Evolutionary conservation across 2,113 vertebrate species (phyloP).

Genomic region (Petroica traversi): DNA sequence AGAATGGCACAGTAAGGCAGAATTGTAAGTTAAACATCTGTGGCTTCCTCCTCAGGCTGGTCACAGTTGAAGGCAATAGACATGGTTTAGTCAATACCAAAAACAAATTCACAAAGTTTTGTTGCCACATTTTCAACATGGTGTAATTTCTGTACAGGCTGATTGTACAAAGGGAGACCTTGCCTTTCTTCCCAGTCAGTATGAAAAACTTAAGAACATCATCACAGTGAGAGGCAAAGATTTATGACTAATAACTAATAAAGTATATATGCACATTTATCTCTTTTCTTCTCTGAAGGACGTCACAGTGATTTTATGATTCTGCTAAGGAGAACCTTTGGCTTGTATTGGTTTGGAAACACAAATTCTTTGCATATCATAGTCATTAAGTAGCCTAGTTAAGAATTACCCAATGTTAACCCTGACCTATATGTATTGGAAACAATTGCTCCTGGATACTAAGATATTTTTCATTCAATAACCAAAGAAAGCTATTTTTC

Average conservation of each 20-base stretch:
- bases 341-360: conserved; percentile 31
- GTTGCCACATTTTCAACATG: background rate
- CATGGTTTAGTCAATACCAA: background rate
- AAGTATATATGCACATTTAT: background rate
- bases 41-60: background rate
- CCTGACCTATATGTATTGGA: background rate
- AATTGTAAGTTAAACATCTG: background rate
- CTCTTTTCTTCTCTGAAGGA: background rate
- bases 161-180: background rate
- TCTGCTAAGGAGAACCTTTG: conserved; percentile 31
- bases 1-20: background rate
- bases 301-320: conserved; percentile 34
- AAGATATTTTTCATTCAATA: background rate
- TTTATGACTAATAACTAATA: background rate
- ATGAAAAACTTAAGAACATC: background rate
- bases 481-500: background rate
- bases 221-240: background rate
- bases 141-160: background rate
- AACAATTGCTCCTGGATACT: background rate
- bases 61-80: background rate
- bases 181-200: background rate
- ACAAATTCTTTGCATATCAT: conserved; percentile 53
- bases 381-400: conserved; percentile 30
- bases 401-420: conserved; percentile 37
- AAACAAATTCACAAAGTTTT: background rate